Percentiles rank a stretch among this genome's conserved stretches.
These are phyloP conservation scores for Agriopis leucophaearia DNA, from an alignment of 2,888 invertebrate species.

Conservation along the genomic window DNA sequence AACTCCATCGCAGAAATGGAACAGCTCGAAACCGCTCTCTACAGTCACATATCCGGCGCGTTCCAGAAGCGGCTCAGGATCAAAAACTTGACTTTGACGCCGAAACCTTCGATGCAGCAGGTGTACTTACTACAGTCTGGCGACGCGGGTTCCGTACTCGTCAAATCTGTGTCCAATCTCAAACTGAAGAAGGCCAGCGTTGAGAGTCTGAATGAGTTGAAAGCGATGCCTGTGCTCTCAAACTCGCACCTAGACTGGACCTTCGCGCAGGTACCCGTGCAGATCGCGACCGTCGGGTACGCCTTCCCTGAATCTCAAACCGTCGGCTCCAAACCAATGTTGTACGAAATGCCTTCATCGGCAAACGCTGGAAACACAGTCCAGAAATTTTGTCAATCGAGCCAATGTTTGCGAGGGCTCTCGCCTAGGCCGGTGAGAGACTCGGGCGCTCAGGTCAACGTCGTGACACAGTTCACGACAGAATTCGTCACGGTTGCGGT, in stretches of 20 bases:
- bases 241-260: constrained; percentile 60
- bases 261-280: constrained; percentile 64
- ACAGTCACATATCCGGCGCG: constrained; percentile 60
- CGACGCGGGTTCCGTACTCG: constrained; percentile 63
- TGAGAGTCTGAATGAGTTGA: constrained; percentile 53
- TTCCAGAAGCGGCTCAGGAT: constrained; percentile 68
- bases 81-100: constrained; percentile 68
- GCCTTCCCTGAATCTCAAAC: constrained; percentile 55
- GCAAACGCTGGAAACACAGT: background rate
- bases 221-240: constrained; percentile 54
- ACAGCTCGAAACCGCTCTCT: constrained; percentile 62
- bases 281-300: constrained; percentile 72
- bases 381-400: constrained; percentile 34
- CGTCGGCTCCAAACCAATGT: constrained; percentile 34
- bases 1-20: constrained; percentile 58
- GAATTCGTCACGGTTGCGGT: constrained; percentile 3
- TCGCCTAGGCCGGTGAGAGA: constrained; percentile 22
- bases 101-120: constrained; percentile 68
- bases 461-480: constrained; percentile 9
- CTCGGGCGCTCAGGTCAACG: constrained; percentile 24
- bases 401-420: constrained; percentile 48
- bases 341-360: constrained; percentile 9
- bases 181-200: constrained; percentile 48
- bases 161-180: constrained; percentile 59
- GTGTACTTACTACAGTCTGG: constrained; percentile 68